Evolutionary conservation across 2,797 vertebrate genomes (phyloP).

Genomic region (Eremophila alpestris): DNA sequence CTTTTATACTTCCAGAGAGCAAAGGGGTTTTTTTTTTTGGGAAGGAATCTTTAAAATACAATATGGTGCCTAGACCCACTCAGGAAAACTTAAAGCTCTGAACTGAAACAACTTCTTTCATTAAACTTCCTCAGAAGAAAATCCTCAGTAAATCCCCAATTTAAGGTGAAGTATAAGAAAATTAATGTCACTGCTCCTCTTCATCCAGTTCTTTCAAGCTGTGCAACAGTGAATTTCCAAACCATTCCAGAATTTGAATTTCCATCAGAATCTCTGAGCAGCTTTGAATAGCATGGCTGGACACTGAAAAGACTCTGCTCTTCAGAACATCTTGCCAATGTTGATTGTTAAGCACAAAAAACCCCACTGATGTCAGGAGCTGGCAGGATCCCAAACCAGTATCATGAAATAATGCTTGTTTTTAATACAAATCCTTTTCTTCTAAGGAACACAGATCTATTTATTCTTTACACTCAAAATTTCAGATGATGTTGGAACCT

Average conservation of each 20-base stretch:
- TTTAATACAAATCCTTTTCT: neutral
- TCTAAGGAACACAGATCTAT: neutral
- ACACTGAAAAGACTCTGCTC: neutral
- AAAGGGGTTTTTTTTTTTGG: neutral
- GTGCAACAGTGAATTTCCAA: neutral
- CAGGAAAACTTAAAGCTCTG: neutral
- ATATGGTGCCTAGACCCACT: rapidly evolving
- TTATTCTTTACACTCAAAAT: neutral
- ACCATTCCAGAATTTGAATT: neutral
- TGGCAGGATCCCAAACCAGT: neutral
- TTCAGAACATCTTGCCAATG: neutral
- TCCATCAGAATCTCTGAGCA: neutral
- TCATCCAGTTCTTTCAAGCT: neutral
- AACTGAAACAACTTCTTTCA: neutral
- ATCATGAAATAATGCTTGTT: neutral
- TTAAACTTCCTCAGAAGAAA: neutral
- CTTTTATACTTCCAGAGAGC: neutral
- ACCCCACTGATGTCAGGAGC: neutral
- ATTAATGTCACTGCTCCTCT: neutral
- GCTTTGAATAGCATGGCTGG: neutral
- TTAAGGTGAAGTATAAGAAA: neutral
- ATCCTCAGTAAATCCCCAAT: neutral
- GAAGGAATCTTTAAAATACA: neutral
- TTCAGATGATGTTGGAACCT: neutral
- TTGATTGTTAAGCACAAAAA: neutral